Evolutionary conservation across 1,140 invertebrate genomes (phyloP).

Genomic region (Drosophila sechellia): DNA sequence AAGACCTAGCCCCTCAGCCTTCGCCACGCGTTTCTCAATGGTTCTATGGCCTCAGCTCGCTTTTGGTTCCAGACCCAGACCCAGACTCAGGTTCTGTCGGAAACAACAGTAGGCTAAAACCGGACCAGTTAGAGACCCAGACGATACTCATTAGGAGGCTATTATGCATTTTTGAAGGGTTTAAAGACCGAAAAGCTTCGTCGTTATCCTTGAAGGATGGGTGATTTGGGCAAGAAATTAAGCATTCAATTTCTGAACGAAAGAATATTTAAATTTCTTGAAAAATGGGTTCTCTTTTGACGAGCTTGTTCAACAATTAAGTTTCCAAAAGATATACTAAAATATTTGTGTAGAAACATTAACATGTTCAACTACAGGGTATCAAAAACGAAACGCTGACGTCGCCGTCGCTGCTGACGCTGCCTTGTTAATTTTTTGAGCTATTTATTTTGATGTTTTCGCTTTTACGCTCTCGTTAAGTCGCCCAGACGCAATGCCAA

Average conservation of each 20-base stretch:
- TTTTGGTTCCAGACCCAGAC: slow-evolving; percentile 28
- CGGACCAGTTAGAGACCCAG: slow-evolving; percentile 6
- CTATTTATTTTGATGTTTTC: slow-evolving; percentile 83
- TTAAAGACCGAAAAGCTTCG: background rate
- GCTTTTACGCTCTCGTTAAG: slow-evolving; percentile 82
- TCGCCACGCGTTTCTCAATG: slow-evolving; percentile 3
- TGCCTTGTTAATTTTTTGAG: slow-evolving; percentile 82
- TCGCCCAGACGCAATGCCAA: slow-evolving; percentile 72
- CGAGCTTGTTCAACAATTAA: too few relatives aligned
- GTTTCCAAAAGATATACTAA: background rate
- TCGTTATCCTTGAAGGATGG: background rate
- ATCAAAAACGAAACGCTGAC: slow-evolving; percentile 49
- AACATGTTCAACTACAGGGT: slow-evolving; percentile 1
- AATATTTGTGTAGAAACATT: too few relatives aligned
- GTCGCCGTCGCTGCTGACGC: slow-evolving; percentile 47
- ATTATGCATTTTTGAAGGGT: background rate
- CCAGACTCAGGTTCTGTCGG: slow-evolving; percentile 11
- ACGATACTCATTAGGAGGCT: slow-evolving; percentile 21
- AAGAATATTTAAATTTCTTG: too few relatives aligned
- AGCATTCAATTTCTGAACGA: too few relatives aligned
- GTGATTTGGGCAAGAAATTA: background rate
- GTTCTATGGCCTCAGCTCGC: slow-evolving; percentile 15
- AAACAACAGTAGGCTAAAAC: slow-evolving; percentile 1
- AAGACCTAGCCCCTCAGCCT: slow-evolving; percentile 35
- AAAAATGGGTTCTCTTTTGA: too few relatives aligned